Evolutionary conservation across 1,140 invertebrate species (phyloP).

Genomic region (Andrena cerasifolii): DNA sequence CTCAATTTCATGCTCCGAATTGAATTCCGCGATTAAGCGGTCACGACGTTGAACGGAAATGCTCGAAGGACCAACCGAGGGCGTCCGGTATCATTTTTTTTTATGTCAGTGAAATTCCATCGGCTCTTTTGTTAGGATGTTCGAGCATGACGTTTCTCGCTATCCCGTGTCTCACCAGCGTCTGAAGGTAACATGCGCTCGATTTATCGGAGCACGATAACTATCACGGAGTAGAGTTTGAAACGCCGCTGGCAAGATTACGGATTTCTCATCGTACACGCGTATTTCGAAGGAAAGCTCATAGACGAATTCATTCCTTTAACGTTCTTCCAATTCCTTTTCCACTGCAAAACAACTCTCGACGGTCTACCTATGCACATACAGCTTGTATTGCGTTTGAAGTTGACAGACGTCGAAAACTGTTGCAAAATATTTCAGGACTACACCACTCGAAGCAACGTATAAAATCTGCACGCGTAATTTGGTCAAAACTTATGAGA

Average conservation of each 20-base stretch:
- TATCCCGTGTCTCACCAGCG: slow-evolving; percentile 52
- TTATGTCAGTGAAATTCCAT: slow-evolving; percentile 6
- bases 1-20: too few relatives aligned
- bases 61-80: too few relatives aligned
- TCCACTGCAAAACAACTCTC: not conserved
- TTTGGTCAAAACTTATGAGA: too few relatives aligned
- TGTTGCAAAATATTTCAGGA: too few relatives aligned
- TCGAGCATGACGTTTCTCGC: slow-evolving; percentile 55
- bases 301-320: slow-evolving; percentile 32
- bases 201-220: slow-evolving; percentile 69
- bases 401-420: too few relatives aligned
- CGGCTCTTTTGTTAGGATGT: slow-evolving; percentile 41
- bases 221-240: slow-evolving; percentile 59
- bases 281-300: slow-evolving; percentile 51
- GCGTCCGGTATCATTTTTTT: too few relatives aligned
- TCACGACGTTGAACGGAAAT: too few relatives aligned
- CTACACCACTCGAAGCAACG: too few relatives aligned
- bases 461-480: too few relatives aligned
- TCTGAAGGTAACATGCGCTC: slow-evolving; percentile 66
- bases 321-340: not conserved
- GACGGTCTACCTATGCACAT: not conserved
- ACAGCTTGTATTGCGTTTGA: not conserved
- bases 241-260: slow-evolving; percentile 61
- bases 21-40: too few relatives aligned
- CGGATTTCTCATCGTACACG: slow-evolving; percentile 52